Conservation (phyloP, 2,888 invertebrate species). For the Bibio marci region DNA sequence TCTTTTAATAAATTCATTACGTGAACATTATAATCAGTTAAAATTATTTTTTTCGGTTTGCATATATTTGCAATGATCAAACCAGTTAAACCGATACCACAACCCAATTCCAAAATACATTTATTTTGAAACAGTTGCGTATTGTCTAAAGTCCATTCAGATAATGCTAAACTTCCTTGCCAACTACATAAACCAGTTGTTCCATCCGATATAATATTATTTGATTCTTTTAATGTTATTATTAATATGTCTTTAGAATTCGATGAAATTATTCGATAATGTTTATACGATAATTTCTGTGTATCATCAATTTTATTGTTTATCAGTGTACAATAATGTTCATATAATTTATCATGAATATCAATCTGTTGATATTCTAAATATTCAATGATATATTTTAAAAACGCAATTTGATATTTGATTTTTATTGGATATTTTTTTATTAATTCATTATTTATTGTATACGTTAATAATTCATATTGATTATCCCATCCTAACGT, state of each 20-base stretch:
- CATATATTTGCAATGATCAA: slow-evolving; percentile 40
- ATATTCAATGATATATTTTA: slow-evolving; percentile 42
- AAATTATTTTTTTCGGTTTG: slow-evolving; percentile 33
- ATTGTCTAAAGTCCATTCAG: slow-evolving; percentile 51
- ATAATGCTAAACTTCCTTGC: slow-evolving; percentile 57
- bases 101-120: slow-evolving; percentile 53
- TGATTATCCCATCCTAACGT: slow-evolving; percentile 34
- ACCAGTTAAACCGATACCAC: slow-evolving; percentile 59
- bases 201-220: slow-evolving; percentile 53
- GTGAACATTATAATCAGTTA: slow-evolving; percentile 51
- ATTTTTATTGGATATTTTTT: slow-evolving; percentile 41
- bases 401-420: slow-evolving; percentile 43
- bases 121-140: slow-evolving; percentile 33
- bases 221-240: slow-evolving; percentile 50
- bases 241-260: slow-evolving; percentile 19
- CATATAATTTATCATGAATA: slow-evolving; percentile 48
- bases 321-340: slow-evolving; percentile 32
- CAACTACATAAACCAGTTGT: slow-evolving; percentile 66
- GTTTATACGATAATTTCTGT: slow-evolving; percentile 38
- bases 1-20: slow-evolving; percentile 44
- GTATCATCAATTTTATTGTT: slow-evolving; percentile 28
- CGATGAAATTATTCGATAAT: slow-evolving; percentile 33
- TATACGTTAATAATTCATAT: slow-evolving; percentile 36
- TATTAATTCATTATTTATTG: slow-evolving; percentile 35
- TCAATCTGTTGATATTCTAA: slow-evolving; percentile 37